Conservation (phyloP, 2,113 vertebrate species). For the Tenebrosternarchus preto region DNA sequence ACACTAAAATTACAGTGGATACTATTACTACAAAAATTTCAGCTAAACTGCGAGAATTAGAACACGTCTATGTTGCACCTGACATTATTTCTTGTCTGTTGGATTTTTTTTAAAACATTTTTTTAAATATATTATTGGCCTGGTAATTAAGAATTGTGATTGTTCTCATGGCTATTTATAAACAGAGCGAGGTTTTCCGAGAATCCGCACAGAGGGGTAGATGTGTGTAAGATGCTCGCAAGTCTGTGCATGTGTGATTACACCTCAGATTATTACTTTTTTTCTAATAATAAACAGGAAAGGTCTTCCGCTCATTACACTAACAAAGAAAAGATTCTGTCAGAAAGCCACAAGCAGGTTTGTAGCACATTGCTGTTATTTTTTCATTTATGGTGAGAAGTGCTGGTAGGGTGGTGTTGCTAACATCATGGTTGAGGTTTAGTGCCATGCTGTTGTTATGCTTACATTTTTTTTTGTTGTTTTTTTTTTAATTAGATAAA, state of each 20-base stretch:
- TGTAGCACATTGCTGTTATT: conserved; percentile 6
- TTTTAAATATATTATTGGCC: neutral
- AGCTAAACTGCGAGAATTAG: neutral
- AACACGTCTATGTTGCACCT: neutral
- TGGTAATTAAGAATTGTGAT: conserved; percentile 28
- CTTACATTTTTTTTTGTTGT: too few species aligned
- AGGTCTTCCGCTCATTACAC: neutral
- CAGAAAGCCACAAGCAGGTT: conserved; percentile 22
- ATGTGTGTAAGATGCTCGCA: neutral
- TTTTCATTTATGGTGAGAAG: conserved; percentile 16
- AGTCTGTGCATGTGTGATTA: neutral
- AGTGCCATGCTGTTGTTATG: conserved; percentile 26
- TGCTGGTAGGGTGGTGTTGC: conserved; percentile 23
- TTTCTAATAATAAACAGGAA: neutral
- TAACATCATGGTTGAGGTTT: conserved; percentile 21
- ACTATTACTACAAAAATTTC: neutral
- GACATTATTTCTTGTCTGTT: neutral
- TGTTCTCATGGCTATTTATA: neutral
- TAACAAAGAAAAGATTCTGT: neutral
- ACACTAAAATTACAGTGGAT: neutral
- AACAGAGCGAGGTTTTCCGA: neutral
- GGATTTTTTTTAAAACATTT: neutral
- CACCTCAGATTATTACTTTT: neutral
- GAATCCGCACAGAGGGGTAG: neutral
- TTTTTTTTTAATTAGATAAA: too few species aligned